A percentile compares a stretch with the other conserved stretches of the same genome.
phyloP scores from a whole-genome alignment of 2,113 vertebrate species.

The Daphoenositta chrysoptera region DNA sequence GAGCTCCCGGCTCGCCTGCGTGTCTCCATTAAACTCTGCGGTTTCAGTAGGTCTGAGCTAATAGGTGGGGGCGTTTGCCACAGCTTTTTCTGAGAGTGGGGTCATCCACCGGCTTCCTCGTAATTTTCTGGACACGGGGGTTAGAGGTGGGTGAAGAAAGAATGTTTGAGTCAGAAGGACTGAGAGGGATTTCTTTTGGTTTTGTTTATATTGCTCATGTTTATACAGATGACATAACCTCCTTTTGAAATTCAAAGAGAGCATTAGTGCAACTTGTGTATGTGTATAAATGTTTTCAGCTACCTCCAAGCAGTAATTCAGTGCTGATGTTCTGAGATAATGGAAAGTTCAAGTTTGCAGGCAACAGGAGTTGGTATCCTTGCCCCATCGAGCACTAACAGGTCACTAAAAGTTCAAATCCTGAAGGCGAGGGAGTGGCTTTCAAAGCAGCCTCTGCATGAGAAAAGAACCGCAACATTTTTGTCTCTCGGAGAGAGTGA shows the following conservation, averaged over 20 bases:
- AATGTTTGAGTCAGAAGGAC: neutral
- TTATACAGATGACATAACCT: neutral
- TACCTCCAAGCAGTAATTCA: neutral
- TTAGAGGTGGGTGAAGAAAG: neutral
- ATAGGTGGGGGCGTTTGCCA: accelerated
- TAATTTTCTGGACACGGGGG: neutral
- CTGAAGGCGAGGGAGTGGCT: neutral
- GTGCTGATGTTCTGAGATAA: neutral
- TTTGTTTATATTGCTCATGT: neutral
- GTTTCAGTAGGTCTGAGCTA: neutral
- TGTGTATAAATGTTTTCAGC: neutral
- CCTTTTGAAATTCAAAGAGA: neutral
- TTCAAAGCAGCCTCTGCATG: neutral
- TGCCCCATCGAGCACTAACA: neutral
- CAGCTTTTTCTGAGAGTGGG: neutral
- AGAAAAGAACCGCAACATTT: neutral
- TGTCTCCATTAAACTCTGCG: neutral
- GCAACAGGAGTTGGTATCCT: neutral
- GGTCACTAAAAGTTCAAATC: neutral
- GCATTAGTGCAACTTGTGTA: neutral
- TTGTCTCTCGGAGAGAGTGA: neutral
- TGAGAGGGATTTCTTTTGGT: neutral
- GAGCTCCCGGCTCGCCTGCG: neutral
- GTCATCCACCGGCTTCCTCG: neutral
- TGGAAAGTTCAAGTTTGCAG: neutral